phyloP scores from a whole-genome alignment of 2,113 vertebrate species.

The Sylvicapra grimmia region DNA sequence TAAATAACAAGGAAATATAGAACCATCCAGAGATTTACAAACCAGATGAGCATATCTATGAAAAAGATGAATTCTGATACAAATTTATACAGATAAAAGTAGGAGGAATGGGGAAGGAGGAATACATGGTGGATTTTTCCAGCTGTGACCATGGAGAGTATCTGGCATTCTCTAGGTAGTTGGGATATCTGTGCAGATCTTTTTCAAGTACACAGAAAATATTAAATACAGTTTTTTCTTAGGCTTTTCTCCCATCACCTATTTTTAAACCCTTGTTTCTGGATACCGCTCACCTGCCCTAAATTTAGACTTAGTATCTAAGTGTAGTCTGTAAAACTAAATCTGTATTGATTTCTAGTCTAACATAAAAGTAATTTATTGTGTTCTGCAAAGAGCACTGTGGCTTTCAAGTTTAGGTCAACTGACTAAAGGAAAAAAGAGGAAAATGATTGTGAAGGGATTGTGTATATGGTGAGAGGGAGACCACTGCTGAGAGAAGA shows the following conservation, averaged over 20 bases:
- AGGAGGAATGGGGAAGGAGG: background rate
- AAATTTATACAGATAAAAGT: background rate
- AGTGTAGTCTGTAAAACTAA: background rate
- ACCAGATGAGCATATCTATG: background rate
- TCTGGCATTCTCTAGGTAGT: background rate
- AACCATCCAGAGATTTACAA: background rate
- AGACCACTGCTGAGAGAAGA: background rate
- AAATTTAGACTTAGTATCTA: background rate
- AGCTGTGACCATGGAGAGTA: background rate
- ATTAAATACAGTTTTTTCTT: background rate
- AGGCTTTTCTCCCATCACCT: background rate
- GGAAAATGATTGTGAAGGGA: background rate
- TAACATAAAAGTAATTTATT: background rate
- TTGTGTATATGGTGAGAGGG: background rate
- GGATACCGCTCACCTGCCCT: background rate
- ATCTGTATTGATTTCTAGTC: slow-evolving; percentile 15
- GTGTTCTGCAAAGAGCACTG: background rate
- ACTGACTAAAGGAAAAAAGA: background rate
- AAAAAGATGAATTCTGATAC: background rate
- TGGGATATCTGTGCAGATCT: background rate
- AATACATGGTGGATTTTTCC: background rate
- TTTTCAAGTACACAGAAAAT: slow-evolving; percentile 12
- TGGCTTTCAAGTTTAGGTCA: background rate
- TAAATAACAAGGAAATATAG: background rate
- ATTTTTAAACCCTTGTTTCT: slow-evolving; percentile 17